A percentile compares a stretch with the other conserved stretches of the same genome.
Conservation (phyloP, 2,888 invertebrate genomes). For the Podotricha telesiphe region DNA sequence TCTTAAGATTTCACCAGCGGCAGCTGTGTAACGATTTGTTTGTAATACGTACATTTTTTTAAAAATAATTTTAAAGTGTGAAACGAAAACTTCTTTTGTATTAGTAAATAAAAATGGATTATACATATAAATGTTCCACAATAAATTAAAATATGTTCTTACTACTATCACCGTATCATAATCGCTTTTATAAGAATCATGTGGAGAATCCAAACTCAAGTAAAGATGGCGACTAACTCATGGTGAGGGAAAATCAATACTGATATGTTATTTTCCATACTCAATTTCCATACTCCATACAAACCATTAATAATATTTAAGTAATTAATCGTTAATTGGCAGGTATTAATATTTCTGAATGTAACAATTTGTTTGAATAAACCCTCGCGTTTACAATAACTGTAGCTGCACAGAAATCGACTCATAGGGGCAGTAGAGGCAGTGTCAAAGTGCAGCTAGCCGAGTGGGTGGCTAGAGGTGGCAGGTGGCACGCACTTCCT, state of each 20-base stretch:
- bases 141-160: neutral
- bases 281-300: no score
- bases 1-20: no score
- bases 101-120: neutral
- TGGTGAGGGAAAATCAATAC: neutral
- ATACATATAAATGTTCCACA: no score
- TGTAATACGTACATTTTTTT: no score
- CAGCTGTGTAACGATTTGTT: no score
- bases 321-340: neutral
- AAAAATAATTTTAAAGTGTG: no score
- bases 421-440: constrained; percentile 46
- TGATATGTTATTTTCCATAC: neutral
- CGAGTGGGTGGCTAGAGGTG: constrained; percentile 46
- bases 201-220: neutral
- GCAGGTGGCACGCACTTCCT: constrained; percentile 63
- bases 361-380: neutral
- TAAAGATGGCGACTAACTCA: neutral
- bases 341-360: neutral
- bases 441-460: constrained; percentile 46
- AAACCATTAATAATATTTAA: neutral
- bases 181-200: neutral
- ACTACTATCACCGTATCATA: neutral
- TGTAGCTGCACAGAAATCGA: constrained; percentile 37
- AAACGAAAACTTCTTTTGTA: neutral
- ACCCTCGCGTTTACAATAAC: constrained; percentile 5